Base-by-base conservation (phyloP, 2,888 invertebrate species). In the Cryptus viduatorius region DNA sequence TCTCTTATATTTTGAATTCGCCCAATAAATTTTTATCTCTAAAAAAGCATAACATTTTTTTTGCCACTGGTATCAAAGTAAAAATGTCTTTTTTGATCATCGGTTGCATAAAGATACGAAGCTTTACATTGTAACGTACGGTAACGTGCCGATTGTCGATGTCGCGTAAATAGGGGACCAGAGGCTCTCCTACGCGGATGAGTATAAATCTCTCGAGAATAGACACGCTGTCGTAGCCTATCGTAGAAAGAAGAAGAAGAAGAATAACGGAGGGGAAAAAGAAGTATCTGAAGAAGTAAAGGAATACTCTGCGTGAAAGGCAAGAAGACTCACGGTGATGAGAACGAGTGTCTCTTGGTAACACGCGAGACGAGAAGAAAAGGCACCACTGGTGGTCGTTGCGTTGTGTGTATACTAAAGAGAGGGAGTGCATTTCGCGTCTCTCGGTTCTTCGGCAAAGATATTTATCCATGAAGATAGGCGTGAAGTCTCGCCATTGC, bases 401-500 rank as follows among this genome's bases (percentile, higher is more conserved):
- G 10, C 42, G 42, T 61, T 10, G 10, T 44, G 72, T 61, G 68
- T 65, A 68, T 16, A 65, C 53, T 64, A n/a, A 77, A 8, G 82
- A 56, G 56, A 24, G 19, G n/a, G 1, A 19, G 24, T 24, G 56
- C 42, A 73, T 59, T 24, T 24, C 24, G 24, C 68, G 46, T 61
- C 50, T 37, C 42, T n/a, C 24, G 44, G 37, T 67, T 75, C 8
- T 67, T 14, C 68, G 73, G 16, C 50, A 75, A 46, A 75, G 82
- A 73, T 83, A 83, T 83, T 83, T 69, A 83, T 79, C 73, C 68
- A 56, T 19, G 50, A 75, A 61, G 82, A 79, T 75, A 75, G 78
- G 61, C 78, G 73, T 61, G 68, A 46, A 7, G 61, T 31, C 53
- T 19, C 64, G 46, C 77, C 64, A 67, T 77, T 81, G 75, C 46